Evolutionary conservation across 2,888 invertebrate species (phyloP).

Genomic region (Philhelius pedissequus): DNA sequence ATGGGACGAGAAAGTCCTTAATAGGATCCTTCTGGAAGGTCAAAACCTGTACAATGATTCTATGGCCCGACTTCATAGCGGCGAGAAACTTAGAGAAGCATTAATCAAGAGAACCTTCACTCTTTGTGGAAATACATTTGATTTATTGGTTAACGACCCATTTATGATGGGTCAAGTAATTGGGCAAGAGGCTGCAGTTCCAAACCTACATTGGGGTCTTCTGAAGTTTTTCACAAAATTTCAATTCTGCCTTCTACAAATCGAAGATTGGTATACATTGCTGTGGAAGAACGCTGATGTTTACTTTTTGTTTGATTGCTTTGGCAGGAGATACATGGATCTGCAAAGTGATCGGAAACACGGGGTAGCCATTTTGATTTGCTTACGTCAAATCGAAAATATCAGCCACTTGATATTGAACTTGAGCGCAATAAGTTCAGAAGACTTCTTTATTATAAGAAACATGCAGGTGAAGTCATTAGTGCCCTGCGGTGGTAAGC

Average conservation of each 20-base stretch:
- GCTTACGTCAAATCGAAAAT: conserved; percentile 73
- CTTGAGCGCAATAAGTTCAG: conserved; percentile 70
- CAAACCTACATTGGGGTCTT: conserved; percentile 69
- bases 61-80: conserved; percentile 42
- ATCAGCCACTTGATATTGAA: conserved; percentile 73
- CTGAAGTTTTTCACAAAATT: conserved; percentile 71
- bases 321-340: conserved; percentile 72
- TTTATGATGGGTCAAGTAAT: conserved; percentile 60
- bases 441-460: conserved; percentile 71
- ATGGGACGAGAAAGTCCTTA: conserved; percentile 73
- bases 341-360: conserved; percentile 69
- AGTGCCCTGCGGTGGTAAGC: conserved; percentile 71
- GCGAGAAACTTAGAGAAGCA: conserved; percentile 70
- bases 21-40: conserved; percentile 74
- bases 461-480: conserved; percentile 73
- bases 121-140: conserved; percentile 73
- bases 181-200: conserved; percentile 38
- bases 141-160: conserved; percentile 71
- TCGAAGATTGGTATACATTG: conserved; percentile 72
- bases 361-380: conserved; percentile 73
- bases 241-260: conserved; percentile 71
- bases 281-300: conserved; percentile 74
- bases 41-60: conserved; percentile 71
- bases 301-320: conserved; percentile 75
- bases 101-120: conserved; percentile 73